Base-by-base conservation (phyloP, 2,888 invertebrate genomes). In the Volucella inflata region DNA sequence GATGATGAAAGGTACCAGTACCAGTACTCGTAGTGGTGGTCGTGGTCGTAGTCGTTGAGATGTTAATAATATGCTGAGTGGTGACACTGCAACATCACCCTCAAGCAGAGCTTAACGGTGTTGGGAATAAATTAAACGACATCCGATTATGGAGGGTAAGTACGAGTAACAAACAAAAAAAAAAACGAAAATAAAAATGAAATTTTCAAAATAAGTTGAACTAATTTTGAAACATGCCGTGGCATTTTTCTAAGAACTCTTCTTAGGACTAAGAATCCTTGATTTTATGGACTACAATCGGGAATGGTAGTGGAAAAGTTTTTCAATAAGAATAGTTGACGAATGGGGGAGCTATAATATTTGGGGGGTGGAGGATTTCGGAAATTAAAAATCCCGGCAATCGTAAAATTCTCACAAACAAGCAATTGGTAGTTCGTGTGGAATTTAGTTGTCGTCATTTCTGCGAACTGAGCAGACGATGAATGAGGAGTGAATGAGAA, bases 31-130 rank as follows among this genome's bases (percentile, higher is more conserved):
- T 36, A 11, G 50, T 17, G 17, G 12, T 42, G 11, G 17, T 62
- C 51, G 51, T 14, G 64, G 36, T 46, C 72, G 46, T 42, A 38
- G 68, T 62, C 51, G 68, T 77, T 77, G 68, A 38, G 55, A 79
- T 79, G 74, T 84, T 84, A 84, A 79, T 84, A 84, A 84, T 84
- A 64, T 84, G 70, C 84, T 75, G 84, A 79, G 84, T 71, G 75
- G 80, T 76, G 75, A 82, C 81, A 76, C 65, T 71, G 80, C 67
- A 67, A 84, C 65, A 80, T 84, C 75, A 80, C 80, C 84, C 80
- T 44, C 62, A 64, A 74, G 50, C 64, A 44, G 74, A 64, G 55
- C 67, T 59, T 60, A 48, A 70, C 64, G 65, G 70, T 65, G 70
- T 70, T 65, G 76, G 55, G 65, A 80, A 80, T 84, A 80, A 84